These are phyloP conservation scores for Oncorhynchus gorbuscha DNA, from an alignment of 2,113 vertebrate species.

Conservation along the genomic window DNA sequence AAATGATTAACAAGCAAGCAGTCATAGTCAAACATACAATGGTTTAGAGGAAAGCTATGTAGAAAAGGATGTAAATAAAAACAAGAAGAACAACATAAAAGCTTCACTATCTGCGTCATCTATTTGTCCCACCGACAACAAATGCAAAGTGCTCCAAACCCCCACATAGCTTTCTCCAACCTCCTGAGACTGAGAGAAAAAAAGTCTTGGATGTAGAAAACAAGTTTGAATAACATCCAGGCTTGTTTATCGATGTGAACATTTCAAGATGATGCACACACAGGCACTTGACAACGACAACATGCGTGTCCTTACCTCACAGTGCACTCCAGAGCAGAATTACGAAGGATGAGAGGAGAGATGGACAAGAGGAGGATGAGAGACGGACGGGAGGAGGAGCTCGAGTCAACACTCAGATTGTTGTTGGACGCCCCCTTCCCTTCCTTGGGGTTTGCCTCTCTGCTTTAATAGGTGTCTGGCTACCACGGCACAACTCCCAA, in stretches of 20 bases:
- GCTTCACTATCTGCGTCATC: neutral
- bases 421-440: slow-evolving; percentile 56
- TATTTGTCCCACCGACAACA: slow-evolving; percentile 11
- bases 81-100: neutral
- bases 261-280: neutral
- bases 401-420: slow-evolving; percentile 56
- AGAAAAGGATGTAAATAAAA: neutral
- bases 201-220: neutral
- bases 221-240: slow-evolving; percentile 2
- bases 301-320: slow-evolving; percentile 60
- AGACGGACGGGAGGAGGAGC: slow-evolving; percentile 63
- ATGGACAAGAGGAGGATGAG: slow-evolving; percentile 34
- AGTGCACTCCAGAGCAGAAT: slow-evolving; percentile 54
- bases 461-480: slow-evolving; percentile 49
- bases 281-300: slow-evolving; percentile 48
- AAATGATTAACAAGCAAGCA: neutral
- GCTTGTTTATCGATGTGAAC: neutral
- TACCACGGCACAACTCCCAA: slow-evolving; percentile 28
- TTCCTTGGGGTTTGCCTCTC: slow-evolving; percentile 62
- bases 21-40: neutral
- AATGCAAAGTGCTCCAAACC: slow-evolving; percentile 44
- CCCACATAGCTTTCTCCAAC: slow-evolving; percentile 7
- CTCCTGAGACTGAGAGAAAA: neutral
- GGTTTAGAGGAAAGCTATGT: neutral
- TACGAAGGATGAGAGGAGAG: slow-evolving; percentile 64